These are phyloP conservation scores for Balaenoptera acutorostrata DNA, from an alignment of 2,113 vertebrate species.

Conservation along the genomic window DNA sequence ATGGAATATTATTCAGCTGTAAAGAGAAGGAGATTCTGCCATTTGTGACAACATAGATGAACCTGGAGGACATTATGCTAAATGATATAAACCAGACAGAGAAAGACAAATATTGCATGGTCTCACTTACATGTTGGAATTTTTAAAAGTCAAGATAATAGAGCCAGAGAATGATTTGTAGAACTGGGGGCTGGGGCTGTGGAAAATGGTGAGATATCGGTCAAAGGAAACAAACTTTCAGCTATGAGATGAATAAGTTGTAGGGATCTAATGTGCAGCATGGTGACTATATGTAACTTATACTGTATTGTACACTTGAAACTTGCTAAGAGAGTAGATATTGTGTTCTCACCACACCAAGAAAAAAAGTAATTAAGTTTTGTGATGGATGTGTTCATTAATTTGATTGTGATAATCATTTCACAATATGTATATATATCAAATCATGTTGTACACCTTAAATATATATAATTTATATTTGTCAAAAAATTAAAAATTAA, in stretches of 20 bases:
- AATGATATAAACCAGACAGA: background rate
- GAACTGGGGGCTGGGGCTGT: too few species aligned
- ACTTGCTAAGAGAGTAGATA: background rate
- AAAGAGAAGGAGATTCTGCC: background rate
- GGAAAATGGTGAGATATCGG: background rate
- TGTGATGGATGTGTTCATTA: background rate
- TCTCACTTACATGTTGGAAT: background rate
- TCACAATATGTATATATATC: background rate
- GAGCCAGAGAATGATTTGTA: background rate
- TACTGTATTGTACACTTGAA: background rate
- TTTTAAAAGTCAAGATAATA: background rate
- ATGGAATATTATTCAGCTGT: background rate
- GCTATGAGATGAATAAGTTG: background rate
- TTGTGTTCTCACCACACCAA: background rate
- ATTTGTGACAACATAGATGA: background rate
- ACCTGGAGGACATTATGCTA: background rate
- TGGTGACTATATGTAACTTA: background rate
- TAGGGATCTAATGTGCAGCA: background rate
- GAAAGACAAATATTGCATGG: background rate
- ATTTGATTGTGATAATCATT: background rate
- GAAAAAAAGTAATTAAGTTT: background rate
- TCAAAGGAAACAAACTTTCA: background rate
- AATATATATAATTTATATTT: background rate
- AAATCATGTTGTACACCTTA: background rate
- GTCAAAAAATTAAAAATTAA: background rate